Evolutionary conservation across 2,113 vertebrate species (phyloP).

Genomic region (Lagenorhynchus albirostris): DNA sequence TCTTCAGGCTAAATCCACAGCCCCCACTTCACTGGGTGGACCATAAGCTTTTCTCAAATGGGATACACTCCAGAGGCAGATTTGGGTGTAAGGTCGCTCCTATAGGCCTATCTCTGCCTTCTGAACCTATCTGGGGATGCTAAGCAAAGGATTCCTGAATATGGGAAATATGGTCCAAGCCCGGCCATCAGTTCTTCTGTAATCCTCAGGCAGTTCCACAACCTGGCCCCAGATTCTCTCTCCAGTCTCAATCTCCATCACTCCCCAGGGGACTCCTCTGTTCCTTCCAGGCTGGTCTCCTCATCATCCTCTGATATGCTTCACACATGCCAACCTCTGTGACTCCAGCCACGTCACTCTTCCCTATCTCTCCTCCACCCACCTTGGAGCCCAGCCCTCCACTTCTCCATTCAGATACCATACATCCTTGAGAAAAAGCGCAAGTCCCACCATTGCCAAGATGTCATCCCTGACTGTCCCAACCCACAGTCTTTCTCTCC

Average conservation of each 20-base stretch:
- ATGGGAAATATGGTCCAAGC: not conserved
- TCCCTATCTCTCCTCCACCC: not conserved
- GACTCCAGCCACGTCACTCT: not conserved
- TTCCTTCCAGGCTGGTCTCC: not conserved
- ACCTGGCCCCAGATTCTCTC: not conserved
- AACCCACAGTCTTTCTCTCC: not conserved
- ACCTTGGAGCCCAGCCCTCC: not conserved
- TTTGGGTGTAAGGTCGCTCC: not conserved
- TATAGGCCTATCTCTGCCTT: not conserved
- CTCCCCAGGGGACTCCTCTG: not conserved
- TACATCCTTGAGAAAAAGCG: not conserved
- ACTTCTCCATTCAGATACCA: not conserved
- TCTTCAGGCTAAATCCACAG: not conserved
- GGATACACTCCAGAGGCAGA: not conserved
- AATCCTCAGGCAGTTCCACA: not conserved
- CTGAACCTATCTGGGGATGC: not conserved
- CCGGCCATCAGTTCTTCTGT: not conserved
- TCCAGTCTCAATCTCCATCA: not conserved
- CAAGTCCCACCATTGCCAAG: not conserved
- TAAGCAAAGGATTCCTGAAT: not conserved
- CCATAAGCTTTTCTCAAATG: not conserved
- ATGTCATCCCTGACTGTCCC: not conserved
- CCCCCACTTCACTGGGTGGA: not conserved
- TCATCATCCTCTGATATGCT: not conserved
- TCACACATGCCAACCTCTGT: not conserved